phyloP scores from a whole-genome alignment of 2,113 vertebrate genomes.

The Casuarius casuarius region DNA sequence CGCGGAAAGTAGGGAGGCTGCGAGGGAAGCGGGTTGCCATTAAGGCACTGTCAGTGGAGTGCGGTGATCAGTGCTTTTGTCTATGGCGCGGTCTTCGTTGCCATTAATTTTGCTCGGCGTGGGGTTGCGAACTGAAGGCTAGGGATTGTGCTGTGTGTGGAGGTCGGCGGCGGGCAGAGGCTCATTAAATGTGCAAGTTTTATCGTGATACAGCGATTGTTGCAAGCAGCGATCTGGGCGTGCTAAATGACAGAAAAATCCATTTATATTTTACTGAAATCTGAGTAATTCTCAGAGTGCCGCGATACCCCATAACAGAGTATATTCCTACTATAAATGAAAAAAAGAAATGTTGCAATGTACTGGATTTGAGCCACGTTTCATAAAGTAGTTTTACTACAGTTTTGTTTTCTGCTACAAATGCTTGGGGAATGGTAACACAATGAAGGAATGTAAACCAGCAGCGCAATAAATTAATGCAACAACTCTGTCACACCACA shows the following conservation, averaged over 20 bases:
- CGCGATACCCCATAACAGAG: neutral
- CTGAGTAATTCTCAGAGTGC: neutral
- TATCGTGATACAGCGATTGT: neutral
- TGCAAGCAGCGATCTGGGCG: neutral
- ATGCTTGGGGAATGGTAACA: neutral
- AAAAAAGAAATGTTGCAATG: neutral
- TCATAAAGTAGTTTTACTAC: slow-evolving; percentile 23
- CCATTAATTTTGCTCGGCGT: slow-evolving; percentile 12
- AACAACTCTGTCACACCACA: neutral
- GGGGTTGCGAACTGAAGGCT: slow-evolving; percentile 10
- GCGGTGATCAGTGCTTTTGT: slow-evolving; percentile 48
- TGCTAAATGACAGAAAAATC: neutral
- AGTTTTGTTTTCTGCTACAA: slow-evolving; percentile 24
- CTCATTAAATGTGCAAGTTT: slow-evolving; percentile 1
- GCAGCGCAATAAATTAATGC: slow-evolving; percentile 19
- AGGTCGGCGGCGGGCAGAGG: neutral
- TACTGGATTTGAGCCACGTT: neutral
- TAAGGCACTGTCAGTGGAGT: slow-evolving; percentile 26
- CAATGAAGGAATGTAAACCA: slow-evolving; percentile 21
- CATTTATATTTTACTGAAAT: neutral
- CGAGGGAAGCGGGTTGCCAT: slow-evolving; percentile 8
- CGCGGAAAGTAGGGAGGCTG: slow-evolving; percentile 45
- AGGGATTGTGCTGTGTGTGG: neutral
- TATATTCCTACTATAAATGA: neutral
- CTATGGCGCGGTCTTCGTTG: slow-evolving; percentile 40